Conservation (phyloP, 2,113 vertebrate species). For the Solenodon paradoxus region DNA sequence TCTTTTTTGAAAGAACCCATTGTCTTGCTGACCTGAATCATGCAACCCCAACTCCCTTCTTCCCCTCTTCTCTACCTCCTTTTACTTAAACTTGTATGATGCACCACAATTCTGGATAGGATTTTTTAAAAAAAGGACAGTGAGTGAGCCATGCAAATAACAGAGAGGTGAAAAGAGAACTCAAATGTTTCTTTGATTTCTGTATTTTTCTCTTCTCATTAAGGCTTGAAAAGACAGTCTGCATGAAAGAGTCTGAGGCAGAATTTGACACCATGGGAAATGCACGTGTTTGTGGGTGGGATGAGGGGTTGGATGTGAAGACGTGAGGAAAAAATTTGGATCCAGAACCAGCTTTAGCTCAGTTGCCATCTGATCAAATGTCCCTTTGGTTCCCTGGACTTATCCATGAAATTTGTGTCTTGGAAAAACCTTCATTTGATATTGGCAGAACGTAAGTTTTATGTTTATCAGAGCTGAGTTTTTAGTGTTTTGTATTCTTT, state of each 20-base stretch:
- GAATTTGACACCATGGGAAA: not conserved
- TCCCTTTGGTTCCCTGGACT: slow-evolving; percentile 41
- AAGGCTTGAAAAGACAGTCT: not conserved
- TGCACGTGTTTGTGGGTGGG: not conserved
- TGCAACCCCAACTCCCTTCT: not conserved
- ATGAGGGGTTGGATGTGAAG: not conserved
- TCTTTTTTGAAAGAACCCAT: slow-evolving; percentile 9
- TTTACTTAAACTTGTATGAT: not conserved
- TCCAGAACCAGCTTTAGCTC: not conserved
- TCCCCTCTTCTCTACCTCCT: not conserved
- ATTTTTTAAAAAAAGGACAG: not conserved
- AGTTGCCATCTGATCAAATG: slow-evolving; percentile 33
- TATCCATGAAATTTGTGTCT: slow-evolving; percentile 43
- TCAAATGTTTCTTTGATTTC: not conserved
- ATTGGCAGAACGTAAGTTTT: not conserved
- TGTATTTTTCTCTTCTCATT: not conserved
- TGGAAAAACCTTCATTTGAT: slow-evolving; percentile 47
- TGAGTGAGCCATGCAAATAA: not conserved
- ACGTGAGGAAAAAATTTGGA: slow-evolving; percentile 37
- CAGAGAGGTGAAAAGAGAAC: not conserved
- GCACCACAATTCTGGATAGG: not conserved
- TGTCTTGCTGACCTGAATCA: slow-evolving; percentile 12
- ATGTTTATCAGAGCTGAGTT: slow-evolving; percentile 14
- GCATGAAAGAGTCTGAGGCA: not conserved
- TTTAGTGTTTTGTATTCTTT: slow-evolving; percentile 27